Evolutionary conservation across 2,113 vertebrate genomes (phyloP), one percentile per base, ranked within the genome.

Genomic region (Elaphurus davidianus): DNA sequence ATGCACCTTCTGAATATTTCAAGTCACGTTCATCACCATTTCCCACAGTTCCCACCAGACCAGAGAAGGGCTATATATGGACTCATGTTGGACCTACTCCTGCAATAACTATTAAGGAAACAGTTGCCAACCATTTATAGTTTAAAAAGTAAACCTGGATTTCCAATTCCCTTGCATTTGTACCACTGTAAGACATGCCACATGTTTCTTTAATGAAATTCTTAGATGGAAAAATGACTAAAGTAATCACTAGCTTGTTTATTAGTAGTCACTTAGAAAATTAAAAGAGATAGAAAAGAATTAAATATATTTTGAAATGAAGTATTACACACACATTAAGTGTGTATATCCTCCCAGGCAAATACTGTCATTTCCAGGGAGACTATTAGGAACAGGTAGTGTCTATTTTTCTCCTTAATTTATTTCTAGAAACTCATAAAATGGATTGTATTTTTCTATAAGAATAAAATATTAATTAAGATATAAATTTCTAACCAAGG

Each of bases 1-100:
- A 99, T 0, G 99, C 99, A 28, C 99, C 99, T 78, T 99, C 99
- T 0, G 99, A 99, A 97, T 99, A 99, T 98, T 99, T 99, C 98
- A 99, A 99, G 94, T 99, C 99, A 21, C 99, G 99, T 86, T 99
- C 99, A 27, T 99, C 99, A 85, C 99, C 99, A 0, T 99, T 99
- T 96, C 99, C 99, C 45, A 99, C 99, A 1, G 99, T 99, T 96
- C 99, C 99, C n/a, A 99, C 99, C 90, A 99, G 99, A 71, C 99
- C 99, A 90, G 99, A 99, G 90, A 99, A 99, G 88, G 99, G 99
- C 86, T 99, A 99, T 98, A 99, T 99, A 98, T 99, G 99, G 99
- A 99, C 99, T 98, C 99, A 99, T 78, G 99, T 99, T 97, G 99
- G 99, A 99, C 99, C 99, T 50, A 99, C 99, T 59, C 99, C 99